Base-by-base conservation (phyloP, 1,140 invertebrate species). In the Orchestia grillus region DNA sequence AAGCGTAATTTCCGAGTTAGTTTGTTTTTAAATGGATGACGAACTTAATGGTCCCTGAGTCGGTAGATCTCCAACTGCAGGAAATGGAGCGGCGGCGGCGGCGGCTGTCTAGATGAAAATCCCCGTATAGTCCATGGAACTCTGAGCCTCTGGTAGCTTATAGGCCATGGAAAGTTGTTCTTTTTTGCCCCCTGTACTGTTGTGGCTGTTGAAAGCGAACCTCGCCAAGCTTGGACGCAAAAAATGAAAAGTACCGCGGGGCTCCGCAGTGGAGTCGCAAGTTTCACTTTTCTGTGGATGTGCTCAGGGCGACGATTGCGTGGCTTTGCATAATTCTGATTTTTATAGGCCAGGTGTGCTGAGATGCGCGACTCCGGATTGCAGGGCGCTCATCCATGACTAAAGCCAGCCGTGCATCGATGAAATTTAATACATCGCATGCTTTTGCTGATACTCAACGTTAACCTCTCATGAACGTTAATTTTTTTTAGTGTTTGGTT, bases 211-310 rank as follows among this genome's bases (percentile, higher is more conserved):
- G 88, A 90, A 90, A 90, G 88, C 88, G 88, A 90, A 90, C 88
- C 8, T 11, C 36, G 87, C 87, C 87, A 36, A 87, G 36, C 4
- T 23, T 8, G 36, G 88, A 43, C 28, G 43, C n/a, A 90, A 90
- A 90, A 90, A 90, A 90, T 90, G 88, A 90, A 90, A 44, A 90
- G 88, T 90, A 90, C 88, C 88, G 23, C 88, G 88, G n/a, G n/a
- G 88, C 88, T 90, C 15, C 15, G 41, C 88, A 4, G 88, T 36
- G 41, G n/a, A 90, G 88, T 44, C n/a, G 88, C 88, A 42, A 36
- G 88, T 90, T 90, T 90, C 88, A 90, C 88, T 90, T 90, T 90
- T 90, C 88, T 87, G 8, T 36, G 36, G 4, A 40, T 36, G 4
- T 87, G 87, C 36, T 42, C 88, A 4, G 3, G 15, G 88, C 62